Percentiles rank a stretch among this genome's conserved stretches.
Conservation (phyloP, 2,888 invertebrate species). For the Parnassius mnemosyne region DNA sequence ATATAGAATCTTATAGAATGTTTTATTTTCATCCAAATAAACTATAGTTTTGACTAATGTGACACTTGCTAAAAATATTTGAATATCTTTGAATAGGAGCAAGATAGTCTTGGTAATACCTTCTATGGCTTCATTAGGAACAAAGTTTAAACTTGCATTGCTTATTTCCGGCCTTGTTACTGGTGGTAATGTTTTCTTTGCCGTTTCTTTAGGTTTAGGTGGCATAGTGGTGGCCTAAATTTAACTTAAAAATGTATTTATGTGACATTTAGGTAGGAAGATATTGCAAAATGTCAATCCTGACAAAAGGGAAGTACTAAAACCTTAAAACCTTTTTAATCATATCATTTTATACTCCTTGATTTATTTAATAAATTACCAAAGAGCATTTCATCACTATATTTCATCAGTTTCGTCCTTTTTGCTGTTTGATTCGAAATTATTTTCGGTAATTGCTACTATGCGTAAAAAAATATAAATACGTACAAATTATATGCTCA, state of each 20-base stretch:
- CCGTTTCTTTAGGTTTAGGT: conserved; percentile 49
- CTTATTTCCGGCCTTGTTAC: conserved; percentile 55
- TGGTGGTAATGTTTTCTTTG: conserved; percentile 47
- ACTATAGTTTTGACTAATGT: no score
- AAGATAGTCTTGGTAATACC: conserved; percentile 39
- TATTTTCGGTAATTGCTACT: no score
- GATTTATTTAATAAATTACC: no score
- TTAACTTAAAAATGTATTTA: background rate
- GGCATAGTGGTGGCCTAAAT: conserved; percentile 43
- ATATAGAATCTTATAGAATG: no score
- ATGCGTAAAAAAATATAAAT: no score
- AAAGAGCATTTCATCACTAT: no score
- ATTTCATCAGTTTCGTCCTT: no score
- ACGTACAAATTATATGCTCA: background rate
- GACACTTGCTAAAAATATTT: background rate
- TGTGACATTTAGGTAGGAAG: no score
- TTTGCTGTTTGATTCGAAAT: no score
- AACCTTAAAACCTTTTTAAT: no score
- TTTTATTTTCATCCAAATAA: no score
- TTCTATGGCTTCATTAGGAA: conserved; percentile 56
- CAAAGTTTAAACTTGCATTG: conserved; percentile 52
- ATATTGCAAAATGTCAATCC: background rate
- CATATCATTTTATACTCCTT: background rate
- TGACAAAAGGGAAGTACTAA: no score
- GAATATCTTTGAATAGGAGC: background rate